A percentile compares a stretch with the other conserved stretches of the same genome.
Conservation (phyloP, 1,140 invertebrate genomes). For the Drosophila repleta region DNA sequence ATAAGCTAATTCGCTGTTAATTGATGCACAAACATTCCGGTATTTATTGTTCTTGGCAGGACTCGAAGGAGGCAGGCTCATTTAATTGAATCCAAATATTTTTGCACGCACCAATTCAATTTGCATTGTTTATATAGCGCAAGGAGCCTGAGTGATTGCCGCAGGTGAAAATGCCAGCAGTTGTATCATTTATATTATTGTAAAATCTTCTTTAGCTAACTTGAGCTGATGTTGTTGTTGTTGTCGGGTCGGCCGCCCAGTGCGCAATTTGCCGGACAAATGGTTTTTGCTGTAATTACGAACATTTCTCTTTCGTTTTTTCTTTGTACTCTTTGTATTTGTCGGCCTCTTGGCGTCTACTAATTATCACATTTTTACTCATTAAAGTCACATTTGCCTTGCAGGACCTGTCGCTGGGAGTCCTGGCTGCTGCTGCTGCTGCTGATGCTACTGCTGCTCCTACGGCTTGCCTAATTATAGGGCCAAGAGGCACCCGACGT, state of each 20-base stretch:
- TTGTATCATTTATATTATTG: conserved; percentile 17
- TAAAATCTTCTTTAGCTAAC: conserved; percentile 59
- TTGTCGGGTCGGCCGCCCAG: conserved; percentile 28
- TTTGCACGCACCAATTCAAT: conserved; percentile 67
- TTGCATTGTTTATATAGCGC: conserved; percentile 58
- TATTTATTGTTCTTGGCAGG: conserved; percentile 36
- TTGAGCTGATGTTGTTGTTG: conserved; percentile 30
- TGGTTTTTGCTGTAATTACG: conserved; percentile 66
- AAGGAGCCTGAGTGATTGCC: conserved; percentile 23
- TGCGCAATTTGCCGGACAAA: conserved; percentile 57
- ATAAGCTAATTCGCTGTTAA: conserved; percentile 1
- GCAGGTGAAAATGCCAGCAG: conserved; percentile 45
- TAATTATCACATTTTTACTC: conserved; percentile 83
- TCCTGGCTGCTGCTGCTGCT: conserved; percentile 9
- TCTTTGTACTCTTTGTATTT: conserved; percentile 43
- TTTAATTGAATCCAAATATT: conserved; percentile 77
- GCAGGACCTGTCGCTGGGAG: conserved; percentile 33
- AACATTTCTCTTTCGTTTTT: conserved; percentile 16
- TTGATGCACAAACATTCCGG: conserved; percentile 8
- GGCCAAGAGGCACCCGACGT: conserved; percentile 13
- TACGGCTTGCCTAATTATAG: conserved; percentile 43
- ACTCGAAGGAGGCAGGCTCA: conserved; percentile 16
- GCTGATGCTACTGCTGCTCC: conserved; percentile 15
- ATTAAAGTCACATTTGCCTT: conserved; percentile 78
- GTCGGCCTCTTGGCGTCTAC: conserved; percentile 67